phyloP scores from a whole-genome alignment of 2,888 invertebrate genomes.

The Herminia tarsipennalis region DNA sequence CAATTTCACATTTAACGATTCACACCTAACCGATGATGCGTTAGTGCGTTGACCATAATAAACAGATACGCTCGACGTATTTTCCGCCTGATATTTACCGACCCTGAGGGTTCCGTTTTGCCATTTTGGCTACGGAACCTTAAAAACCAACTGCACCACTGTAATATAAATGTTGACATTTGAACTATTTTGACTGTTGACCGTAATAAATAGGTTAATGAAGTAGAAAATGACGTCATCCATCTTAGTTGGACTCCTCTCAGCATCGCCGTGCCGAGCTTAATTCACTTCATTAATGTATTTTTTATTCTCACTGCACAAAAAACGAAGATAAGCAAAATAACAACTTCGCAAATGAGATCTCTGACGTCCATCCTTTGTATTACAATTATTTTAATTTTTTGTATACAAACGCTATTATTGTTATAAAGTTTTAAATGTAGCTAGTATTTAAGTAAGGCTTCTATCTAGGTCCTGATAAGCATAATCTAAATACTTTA shows the following conservation, averaged over 20 bases:
- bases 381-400: slow-evolving; percentile 36
- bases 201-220: slow-evolving; percentile 79
- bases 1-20: too few relatives aligned
- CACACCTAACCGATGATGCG: too few relatives aligned
- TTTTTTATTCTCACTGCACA: slow-evolving; percentile 56
- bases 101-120: too few relatives aligned
- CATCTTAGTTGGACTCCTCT: slow-evolving; percentile 78
- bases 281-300: slow-evolving; percentile 76
- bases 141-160: too few relatives aligned
- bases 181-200: slow-evolving; percentile 67
- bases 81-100: too few relatives aligned
- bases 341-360: slow-evolving; percentile 49
- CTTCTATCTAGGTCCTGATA: too few relatives aligned
- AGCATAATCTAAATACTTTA: too few relatives aligned
- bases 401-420: not conserved
- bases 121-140: too few relatives aligned
- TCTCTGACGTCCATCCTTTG: slow-evolving; percentile 35
- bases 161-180: too few relatives aligned
- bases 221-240: slow-evolving; percentile 79
- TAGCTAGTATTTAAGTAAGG: too few relatives aligned
- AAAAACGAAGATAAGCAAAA: slow-evolving; percentile 57
- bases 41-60: too few relatives aligned
- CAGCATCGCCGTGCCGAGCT: slow-evolving; percentile 64
- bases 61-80: too few relatives aligned
- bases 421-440: not conserved